These are phyloP conservation scores for Engraulis encrasicolus DNA, from an alignment of 2,113 vertebrate species.

Conservation along the genomic window DNA sequence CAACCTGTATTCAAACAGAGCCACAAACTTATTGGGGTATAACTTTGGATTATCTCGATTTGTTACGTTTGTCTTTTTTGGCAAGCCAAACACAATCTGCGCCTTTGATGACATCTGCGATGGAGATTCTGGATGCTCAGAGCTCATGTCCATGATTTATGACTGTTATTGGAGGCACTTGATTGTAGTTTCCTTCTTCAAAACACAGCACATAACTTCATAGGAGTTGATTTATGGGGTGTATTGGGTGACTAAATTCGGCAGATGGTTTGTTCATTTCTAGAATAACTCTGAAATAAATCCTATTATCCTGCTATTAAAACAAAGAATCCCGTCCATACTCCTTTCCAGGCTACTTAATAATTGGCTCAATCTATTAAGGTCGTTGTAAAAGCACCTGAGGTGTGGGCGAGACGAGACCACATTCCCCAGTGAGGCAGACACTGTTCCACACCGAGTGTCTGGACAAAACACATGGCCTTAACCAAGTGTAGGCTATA, in stretches of 20 bases:
- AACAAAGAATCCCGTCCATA: too few relatives aligned
- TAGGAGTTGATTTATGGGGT: not conserved
- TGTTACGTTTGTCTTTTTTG: slow-evolving; percentile 33
- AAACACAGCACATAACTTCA: not conserved
- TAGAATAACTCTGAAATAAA: not conserved
- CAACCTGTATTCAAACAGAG: slow-evolving; percentile 65
- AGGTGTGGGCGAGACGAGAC: not conserved
- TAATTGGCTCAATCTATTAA: not conserved
- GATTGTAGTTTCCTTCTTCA: not conserved
- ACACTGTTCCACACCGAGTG: not conserved
- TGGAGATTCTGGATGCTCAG: slow-evolving; percentile 38
- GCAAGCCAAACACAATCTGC: not conserved
- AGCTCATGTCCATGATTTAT: slow-evolving; percentile 53
- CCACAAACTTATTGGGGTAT: slow-evolving; percentile 54
- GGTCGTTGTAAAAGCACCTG: not conserved
- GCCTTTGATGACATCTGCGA: slow-evolving; percentile 42
- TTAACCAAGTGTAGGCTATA: not conserved
- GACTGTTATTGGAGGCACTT: slow-evolving; percentile 51
- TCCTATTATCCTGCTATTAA: not conserved
- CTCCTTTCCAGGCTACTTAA: too few relatives aligned
- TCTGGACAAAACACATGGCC: not conserved
- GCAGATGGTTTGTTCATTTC: not conserved
- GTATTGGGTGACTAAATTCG: not conserved
- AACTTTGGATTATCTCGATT: slow-evolving; percentile 39
- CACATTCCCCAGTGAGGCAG: not conserved